A percentile compares a stretch with the other conserved stretches of the same genome.
phyloP scores from a whole-genome alignment of 2,888 invertebrate species.

The Drosophila prostipennis region DNA sequence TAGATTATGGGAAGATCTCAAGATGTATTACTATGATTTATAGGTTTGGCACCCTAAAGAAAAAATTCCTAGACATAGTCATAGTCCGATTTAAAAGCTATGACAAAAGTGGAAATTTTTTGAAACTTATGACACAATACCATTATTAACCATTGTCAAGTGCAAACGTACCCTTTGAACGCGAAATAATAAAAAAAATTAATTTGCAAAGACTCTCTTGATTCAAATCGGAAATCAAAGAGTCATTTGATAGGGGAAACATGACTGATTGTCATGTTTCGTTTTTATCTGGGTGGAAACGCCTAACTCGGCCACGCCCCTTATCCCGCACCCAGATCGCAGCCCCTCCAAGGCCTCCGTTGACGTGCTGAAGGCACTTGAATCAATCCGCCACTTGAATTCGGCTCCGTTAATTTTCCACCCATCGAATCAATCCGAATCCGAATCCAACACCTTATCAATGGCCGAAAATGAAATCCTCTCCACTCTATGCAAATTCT shows the following conservation, averaged over 20 bases:
- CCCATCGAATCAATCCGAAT: constrained; percentile 26
- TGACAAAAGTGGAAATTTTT: not conserved
- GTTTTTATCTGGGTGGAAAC: constrained; percentile 4
- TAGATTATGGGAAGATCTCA: no score
- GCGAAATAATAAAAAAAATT: not conserved
- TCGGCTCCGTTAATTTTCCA: constrained; percentile 49
- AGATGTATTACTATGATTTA: no score
- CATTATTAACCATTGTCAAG: constrained; percentile 1
- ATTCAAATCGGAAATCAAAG: constrained; percentile 1
- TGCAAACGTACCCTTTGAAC: not conserved
- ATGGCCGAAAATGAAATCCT: constrained; percentile 26
- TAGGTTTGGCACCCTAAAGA: no score
- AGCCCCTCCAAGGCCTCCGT: constrained; percentile 36
- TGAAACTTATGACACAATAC: not conserved
- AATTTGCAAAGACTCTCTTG: not conserved
- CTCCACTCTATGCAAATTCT: constrained; percentile 40
- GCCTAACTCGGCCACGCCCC: constrained; percentile 23
- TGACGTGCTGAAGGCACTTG: constrained; percentile 38
- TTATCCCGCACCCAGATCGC: constrained; percentile 16
- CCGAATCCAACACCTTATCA: constrained; percentile 20
- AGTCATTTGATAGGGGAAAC: constrained; percentile 17
- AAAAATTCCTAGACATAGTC: no score
- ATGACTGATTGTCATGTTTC: constrained; percentile 15
- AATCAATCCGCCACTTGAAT: constrained; percentile 34
- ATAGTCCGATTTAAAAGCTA: not conserved